Conservation (phyloP, 2,888 invertebrate genomes). For the Hoplodrina ambigua region DNA sequence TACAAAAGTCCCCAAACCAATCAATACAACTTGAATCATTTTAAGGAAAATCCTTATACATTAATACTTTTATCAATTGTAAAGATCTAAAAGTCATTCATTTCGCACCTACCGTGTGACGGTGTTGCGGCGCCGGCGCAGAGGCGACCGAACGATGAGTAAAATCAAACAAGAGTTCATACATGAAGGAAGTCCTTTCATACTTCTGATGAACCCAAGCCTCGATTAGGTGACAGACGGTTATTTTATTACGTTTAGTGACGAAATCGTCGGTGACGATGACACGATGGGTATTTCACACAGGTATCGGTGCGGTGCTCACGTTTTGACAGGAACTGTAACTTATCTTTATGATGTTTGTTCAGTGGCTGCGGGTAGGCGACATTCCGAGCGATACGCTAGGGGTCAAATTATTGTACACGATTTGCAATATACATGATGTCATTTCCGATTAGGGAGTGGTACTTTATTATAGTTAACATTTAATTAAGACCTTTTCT, state of each 20-base stretch:
- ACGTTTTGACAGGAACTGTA: conserved; percentile 13
- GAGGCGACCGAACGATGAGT: conserved; percentile 23
- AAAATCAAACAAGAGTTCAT: conserved; percentile 32
- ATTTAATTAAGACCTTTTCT: neutral
- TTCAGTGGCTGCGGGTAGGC: conserved; percentile 24
- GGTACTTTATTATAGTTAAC: neutral
- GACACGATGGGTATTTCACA: conserved; percentile 26
- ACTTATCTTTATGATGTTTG: conserved; percentile 44
- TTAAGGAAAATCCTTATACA: conserved; percentile 44
- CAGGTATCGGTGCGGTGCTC: neutral
- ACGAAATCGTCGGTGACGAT: conserved; percentile 22
- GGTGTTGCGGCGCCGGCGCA: conserved; percentile 22
- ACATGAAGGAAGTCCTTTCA: conserved; percentile 33
- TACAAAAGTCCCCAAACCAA: conserved; percentile 46
- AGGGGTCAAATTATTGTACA: conserved; percentile 16
- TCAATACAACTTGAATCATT: conserved; percentile 25
- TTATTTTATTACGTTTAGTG: conserved; percentile 28
- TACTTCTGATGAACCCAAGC: conserved; percentile 20
- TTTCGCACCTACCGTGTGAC: conserved; percentile 53
- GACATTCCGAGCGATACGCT: conserved; percentile 21
- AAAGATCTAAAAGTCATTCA: conserved; percentile 47
- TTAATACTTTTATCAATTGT: conserved; percentile 30
- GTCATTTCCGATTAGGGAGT: conserved; percentile 7
- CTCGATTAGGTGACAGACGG: neutral
- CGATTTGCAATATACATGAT: conserved; percentile 10